Base-by-base conservation (phyloP, 2,888 invertebrate genomes). In the Eilema depressum region DNA sequence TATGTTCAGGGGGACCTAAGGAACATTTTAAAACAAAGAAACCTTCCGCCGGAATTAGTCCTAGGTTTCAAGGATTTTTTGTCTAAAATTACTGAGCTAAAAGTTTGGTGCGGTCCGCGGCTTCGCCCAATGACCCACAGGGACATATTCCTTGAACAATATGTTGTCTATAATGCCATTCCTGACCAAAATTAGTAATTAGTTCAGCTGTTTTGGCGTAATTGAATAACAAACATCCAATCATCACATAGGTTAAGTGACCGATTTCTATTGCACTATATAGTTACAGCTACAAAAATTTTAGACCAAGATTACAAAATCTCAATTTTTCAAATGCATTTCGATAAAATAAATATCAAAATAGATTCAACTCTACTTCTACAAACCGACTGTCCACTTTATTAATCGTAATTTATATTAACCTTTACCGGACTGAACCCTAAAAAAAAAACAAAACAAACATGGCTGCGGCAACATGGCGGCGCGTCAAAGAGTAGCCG, bases 401-500 rank as follows among this genome's bases (percentile, higher is more conserved):
- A 79, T 79, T 73, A 81, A 82, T 80, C 76, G 63, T 82, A 80
- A 81, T n/a, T n/a, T 82, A 82, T 78, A 81, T 66, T 72, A 78
- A 79, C 70, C 65, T 75, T 78, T 73, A 53, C 57, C 47, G 65
- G 71, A 79, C 69, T 77, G 84, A 80, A 78, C 85, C 81, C 86
- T 82, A 85, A 87, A 92, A 91, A 33, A 60, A 92, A 90, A 92
- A 87, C 80, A 93, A 93, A 93, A 92, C 87, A 91, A 93, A 93
- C 85, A 93, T 91, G 92, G 92, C 90, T 73, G 83, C 83, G 70
- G 80, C 90, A 94, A 92, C 90, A 94, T 93, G 94, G 93, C 92
- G 88, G 89, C 85, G 82, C 87, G 86, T 88, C 93, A 94, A 95
- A 94, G 93, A 85, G 83, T 85, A 83, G 86, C 93, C 93, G 93